Evolutionary conservation across 2,888 invertebrate genomes (phyloP).

Genomic region (Poecilus cupreus): DNA sequence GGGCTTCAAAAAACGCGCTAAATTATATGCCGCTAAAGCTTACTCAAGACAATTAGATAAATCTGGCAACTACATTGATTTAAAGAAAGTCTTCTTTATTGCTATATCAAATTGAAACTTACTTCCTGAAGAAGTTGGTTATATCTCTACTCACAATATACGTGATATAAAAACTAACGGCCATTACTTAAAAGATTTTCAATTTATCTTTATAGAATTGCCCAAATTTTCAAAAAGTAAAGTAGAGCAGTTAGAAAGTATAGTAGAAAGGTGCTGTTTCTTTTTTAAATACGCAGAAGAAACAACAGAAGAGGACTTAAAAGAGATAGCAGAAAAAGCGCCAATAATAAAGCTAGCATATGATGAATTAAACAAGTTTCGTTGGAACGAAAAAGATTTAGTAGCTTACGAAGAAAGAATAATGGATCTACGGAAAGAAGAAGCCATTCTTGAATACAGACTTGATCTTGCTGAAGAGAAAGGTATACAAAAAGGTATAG

Average conservation of each 20-base stretch:
- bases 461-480: constrained; percentile 59
- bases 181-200: constrained; percentile 65
- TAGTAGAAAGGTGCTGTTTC: constrained; percentile 64
- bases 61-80: constrained; percentile 63
- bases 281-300: constrained; percentile 65
- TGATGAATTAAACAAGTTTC: constrained; percentile 61
- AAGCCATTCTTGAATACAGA: constrained; percentile 64
- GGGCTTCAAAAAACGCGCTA: constrained; percentile 64
- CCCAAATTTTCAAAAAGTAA: constrained; percentile 64
- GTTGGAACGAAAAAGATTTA: constrained; percentile 65
- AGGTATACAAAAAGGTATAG: constrained; percentile 60
- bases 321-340: constrained; percentile 61
- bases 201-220: constrained; percentile 65
- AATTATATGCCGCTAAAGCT: constrained; percentile 65
- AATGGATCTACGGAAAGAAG: constrained; percentile 62
- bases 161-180: constrained; percentile 63
- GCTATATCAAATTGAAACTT: constrained; percentile 64
- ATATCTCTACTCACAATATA: constrained; percentile 58
- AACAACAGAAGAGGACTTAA: constrained; percentile 63
- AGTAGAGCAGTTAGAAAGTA: constrained; percentile 62
- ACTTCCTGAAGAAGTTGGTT: constrained; percentile 65
- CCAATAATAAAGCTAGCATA: constrained; percentile 63
- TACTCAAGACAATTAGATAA: constrained; percentile 65
- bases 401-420: constrained; percentile 64
- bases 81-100: constrained; percentile 66